Base-by-base conservation (phyloP, 35 echinoderm and acorn worm genomes). In the Anneissia japonica region DNA sequence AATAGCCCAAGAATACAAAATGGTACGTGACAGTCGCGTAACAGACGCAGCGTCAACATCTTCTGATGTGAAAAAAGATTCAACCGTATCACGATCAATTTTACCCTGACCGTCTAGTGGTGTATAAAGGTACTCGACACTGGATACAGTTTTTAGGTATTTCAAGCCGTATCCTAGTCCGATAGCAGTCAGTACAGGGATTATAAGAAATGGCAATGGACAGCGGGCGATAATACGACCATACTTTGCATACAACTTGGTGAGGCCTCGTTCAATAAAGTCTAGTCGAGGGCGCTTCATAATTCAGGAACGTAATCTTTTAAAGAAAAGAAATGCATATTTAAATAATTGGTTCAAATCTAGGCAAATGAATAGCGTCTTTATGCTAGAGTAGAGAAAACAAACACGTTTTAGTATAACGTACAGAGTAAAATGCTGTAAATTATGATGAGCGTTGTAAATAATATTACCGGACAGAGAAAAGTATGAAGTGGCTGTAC, bases 111-210 rank as follows among this genome's bases (percentile, higher is more conserved):
- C 91, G 13, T 91, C 87, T 0, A 35, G 74, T 16, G 96, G 96
- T 2, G 92, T 91, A 72, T 91, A 99, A 5, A 99, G 90, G 51
- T 98, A 91, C 41, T 94, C 92, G 0, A 94, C 84, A 72, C 90
- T 55, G 32, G 90, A 80, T 33, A 90, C 79, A 39, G 86, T 86
- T 14, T 79, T 23, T 43, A 94, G 87, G 36, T 36, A 36, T 35
- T 72, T 86, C 45, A 88, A 56, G 37, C 96, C 96, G 12, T 51
- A 72, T 56, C 73, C 51, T 30, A 90, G 79, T 6, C 93, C 45
- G 41, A 91, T 46, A 31, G 90, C 46, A 28, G 94, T 46, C 0
- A 84, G 28, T 11, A 94, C 45, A 0, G 96, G 96, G 33, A 88
- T 64, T 14, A 99, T 39, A 7, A 99, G 76, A 37, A 99, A 99